These are phyloP conservation scores for Miniopterus natalensis DNA, from an alignment of 2,113 vertebrate genomes.

Conservation along the genomic window DNA sequence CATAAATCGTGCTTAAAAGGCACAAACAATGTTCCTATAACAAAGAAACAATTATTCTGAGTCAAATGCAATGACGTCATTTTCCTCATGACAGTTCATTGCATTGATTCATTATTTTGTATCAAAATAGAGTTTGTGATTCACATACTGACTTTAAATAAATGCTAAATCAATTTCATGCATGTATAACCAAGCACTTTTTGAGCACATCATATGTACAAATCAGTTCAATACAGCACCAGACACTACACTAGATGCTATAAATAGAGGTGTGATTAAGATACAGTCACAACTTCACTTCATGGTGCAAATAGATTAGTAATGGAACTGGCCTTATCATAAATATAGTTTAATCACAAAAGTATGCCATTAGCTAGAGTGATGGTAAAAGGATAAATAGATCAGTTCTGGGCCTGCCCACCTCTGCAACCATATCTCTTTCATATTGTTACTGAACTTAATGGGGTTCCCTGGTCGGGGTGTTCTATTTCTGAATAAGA, in stretches of 20 bases:
- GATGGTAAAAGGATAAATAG: neutral
- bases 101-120: neutral
- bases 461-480: neutral
- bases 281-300: neutral
- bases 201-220: neutral
- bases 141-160: slow-evolving; percentile 47
- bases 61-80: neutral
- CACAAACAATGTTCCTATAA: neutral
- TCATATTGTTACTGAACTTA: neutral
- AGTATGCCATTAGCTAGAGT: neutral
- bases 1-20: neutral
- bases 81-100: neutral
- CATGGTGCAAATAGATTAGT: neutral
- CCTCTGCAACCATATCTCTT: neutral
- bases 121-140: neutral
- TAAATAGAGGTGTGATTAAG: neutral
- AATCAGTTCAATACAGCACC: neutral
- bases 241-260: neutral
- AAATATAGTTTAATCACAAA: neutral
- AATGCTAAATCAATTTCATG: neutral
- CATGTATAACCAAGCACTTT: neutral
- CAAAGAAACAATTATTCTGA: neutral
- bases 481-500: neutral
- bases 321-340: neutral
- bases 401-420: neutral